Evolutionary conservation across 2,797 vertebrate genomes (phyloP).

Genomic region (Anguilla obscura): DNA sequence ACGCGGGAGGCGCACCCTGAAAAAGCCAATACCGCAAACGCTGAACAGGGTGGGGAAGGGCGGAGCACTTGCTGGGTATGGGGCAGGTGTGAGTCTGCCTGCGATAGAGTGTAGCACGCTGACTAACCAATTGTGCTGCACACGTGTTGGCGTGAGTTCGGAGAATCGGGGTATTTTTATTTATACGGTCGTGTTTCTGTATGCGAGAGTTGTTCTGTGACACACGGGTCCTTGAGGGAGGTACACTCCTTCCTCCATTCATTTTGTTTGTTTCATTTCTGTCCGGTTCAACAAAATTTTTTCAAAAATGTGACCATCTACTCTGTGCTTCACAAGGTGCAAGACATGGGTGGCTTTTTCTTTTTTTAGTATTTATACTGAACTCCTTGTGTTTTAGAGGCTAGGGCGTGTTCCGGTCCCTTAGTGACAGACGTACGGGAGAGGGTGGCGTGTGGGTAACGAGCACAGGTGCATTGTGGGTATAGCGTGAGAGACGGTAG

Average conservation of each 20-base stretch:
- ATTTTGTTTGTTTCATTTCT: not conserved
- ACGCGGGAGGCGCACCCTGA: slow-evolving; percentile 9
- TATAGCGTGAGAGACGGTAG: not conserved
- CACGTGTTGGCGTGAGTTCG: not conserved
- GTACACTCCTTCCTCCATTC: not conserved
- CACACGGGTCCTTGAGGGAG: not conserved
- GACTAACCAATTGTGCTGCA: slow-evolving; percentile 40
- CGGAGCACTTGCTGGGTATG: slow-evolving; percentile 17
- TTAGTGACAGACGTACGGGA: not conserved
- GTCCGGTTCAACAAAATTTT: slow-evolving; percentile 2
- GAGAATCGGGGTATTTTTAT: not conserved
- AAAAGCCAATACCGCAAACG: slow-evolving; percentile 36
- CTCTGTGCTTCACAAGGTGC: slow-evolving; percentile 19
- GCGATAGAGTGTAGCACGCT: not conserved
- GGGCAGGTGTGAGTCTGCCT: slow-evolving; percentile 19
- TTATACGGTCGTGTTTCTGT: slow-evolving; percentile 15
- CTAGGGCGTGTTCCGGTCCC: not conserved
- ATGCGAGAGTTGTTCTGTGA: slow-evolving; percentile 18
- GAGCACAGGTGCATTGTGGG: not conserved
- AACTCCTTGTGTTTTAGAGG: slow-evolving; percentile 12
- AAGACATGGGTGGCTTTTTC: not conserved
- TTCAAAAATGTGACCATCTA: not conserved
- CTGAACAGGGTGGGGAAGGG: slow-evolving; percentile 24
- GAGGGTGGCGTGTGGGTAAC: not conserved
- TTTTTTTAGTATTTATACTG: not conserved